phyloP scores from a whole-genome alignment of 2,797 vertebrate genomes.

The Neosalanx taihuensis region DNA sequence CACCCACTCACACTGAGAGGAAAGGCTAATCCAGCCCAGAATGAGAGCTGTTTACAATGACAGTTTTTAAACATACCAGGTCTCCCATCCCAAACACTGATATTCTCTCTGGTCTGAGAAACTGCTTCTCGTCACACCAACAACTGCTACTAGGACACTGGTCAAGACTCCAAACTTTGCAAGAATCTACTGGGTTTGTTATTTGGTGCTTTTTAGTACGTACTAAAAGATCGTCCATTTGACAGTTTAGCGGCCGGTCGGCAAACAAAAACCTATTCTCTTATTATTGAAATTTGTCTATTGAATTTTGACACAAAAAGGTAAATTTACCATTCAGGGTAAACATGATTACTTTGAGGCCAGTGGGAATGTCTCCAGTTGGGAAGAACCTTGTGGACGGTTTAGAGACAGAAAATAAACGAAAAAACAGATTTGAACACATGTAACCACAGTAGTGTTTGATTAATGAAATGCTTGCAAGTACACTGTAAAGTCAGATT shows the following conservation, averaged over 20 bases:
- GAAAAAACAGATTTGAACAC: not conserved
- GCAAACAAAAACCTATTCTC: not conserved
- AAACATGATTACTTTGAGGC: not conserved
- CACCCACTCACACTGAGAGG: not conserved
- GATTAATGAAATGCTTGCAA: too few relatives aligned
- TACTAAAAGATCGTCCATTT: not conserved
- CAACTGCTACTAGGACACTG: not conserved
- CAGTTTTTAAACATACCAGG: not conserved
- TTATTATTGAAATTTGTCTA: not conserved
- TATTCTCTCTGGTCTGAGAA: not conserved
- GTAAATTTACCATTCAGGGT: too few relatives aligned
- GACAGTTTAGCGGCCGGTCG: not conserved
- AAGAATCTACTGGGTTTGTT: not conserved
- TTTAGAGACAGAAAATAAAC: not conserved
- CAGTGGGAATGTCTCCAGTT: slow-evolving; percentile 5
- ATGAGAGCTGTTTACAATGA: not conserved
- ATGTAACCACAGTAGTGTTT: too few relatives aligned
- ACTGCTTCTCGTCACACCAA: not conserved
- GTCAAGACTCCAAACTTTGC: not conserved
- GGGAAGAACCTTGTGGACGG: not conserved
- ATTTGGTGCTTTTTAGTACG: slow-evolving; percentile 1
- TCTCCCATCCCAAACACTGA: not conserved
- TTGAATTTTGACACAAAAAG: not conserved
- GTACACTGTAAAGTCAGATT: too few relatives aligned
- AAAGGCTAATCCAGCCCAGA: not conserved